A percentile compares a stretch with the other conserved stretches of the same genome.
phyloP scores from a whole-genome alignment of 2,113 vertebrate species.

The Oenanthe oenanthe region DNA sequence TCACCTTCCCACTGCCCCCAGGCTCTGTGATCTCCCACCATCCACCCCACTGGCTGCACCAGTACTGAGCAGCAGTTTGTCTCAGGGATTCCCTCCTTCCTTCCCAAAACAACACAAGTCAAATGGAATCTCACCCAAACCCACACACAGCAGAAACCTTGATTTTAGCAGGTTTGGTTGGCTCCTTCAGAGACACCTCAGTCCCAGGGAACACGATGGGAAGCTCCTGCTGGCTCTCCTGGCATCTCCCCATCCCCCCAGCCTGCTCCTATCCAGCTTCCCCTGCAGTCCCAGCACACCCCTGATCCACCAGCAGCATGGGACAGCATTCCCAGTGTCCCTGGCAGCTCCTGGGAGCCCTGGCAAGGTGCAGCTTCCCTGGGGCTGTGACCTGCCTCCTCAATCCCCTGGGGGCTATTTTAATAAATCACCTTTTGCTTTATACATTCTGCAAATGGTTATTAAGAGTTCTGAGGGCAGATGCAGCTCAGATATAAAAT shows the following conservation, averaged over 20 bases:
- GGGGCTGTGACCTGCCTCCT: neutral
- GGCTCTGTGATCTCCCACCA: neutral
- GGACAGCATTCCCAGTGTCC: neutral
- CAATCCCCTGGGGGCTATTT: neutral
- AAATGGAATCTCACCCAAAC: neutral
- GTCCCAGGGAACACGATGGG: accelerated
- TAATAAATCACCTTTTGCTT: neutral
- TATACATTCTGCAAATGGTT: neutral
- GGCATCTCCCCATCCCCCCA: neutral
- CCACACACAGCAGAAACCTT: neutral
- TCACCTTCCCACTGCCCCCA: neutral
- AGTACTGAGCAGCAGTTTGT: neutral
- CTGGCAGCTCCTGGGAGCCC: neutral
- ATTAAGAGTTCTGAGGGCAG: neutral
- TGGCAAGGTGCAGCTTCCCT: neutral
- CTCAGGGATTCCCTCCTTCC: accelerated
- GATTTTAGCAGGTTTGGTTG: neutral
- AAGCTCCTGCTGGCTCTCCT: neutral
- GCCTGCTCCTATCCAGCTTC: neutral
- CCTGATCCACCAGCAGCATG: neutral
- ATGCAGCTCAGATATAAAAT: neutral
- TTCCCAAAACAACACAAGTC: neutral
- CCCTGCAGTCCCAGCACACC: neutral
- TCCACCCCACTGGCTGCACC: too few relatives aligned
- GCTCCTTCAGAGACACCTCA: neutral